Evolutionary conservation across 2,113 vertebrate species (phyloP).

Genomic region (Pterocles gutturalis): DNA sequence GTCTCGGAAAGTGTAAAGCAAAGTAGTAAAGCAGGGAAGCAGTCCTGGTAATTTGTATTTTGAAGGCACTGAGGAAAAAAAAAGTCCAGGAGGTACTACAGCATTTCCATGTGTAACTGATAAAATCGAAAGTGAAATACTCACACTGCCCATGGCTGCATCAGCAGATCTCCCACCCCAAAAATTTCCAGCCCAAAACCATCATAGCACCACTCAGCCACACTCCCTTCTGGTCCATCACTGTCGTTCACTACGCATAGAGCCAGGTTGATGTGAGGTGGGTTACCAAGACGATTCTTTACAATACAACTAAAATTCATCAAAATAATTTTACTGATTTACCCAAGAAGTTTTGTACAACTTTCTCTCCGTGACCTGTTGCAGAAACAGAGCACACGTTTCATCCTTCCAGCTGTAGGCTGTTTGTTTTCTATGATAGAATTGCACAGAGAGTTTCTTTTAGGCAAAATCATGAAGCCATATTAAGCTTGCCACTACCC

Average conservation of each 20-base stretch:
- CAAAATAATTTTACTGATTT: not conserved
- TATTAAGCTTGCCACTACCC: not conserved
- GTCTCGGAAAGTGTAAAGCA: not conserved
- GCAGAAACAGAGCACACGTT: not conserved
- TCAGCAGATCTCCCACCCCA: not conserved
- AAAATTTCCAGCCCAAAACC: not conserved
- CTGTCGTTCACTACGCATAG: not conserved
- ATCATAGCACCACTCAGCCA: not conserved
- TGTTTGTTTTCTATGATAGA: not conserved
- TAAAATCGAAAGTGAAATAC: not conserved
- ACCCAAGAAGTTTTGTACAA: not conserved
- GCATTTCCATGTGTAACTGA: not conserved
- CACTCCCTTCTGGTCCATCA: not conserved
- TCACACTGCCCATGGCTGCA: accelerated
- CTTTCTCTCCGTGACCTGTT: not conserved
- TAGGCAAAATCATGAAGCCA: not conserved
- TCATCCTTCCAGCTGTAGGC: not conserved
- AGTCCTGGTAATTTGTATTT: not conserved
- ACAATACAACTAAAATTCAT: not conserved
- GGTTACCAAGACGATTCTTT: not conserved
- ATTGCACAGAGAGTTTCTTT: not conserved
- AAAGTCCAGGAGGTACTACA: not conserved
- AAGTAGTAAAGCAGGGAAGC: not conserved
- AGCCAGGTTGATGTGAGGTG: not conserved
- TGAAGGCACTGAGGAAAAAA: not conserved